Evolutionary conservation across 1,140 invertebrate species (phyloP), one percentile per base, ranked within the genome.

Genomic region (Apocrypta bakeri): DNA sequence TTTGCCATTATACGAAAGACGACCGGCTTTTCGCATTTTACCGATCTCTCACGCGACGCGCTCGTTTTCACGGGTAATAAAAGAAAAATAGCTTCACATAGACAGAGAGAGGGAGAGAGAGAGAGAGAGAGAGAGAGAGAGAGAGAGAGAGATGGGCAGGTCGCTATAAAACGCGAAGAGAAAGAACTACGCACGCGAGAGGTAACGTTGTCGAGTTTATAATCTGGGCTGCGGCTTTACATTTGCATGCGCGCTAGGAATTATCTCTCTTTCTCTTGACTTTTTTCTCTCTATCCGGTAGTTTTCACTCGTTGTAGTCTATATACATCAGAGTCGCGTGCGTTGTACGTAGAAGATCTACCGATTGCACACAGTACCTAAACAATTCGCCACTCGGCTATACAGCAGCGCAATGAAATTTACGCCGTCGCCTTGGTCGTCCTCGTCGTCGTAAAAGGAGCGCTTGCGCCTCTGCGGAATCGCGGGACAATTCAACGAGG

Each of bases 371-470:
- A 56, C 7, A 56, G 48, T 21, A 21, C 17, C 48, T 56, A 56
- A 56, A 56, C 48, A 56, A 56, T 74, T 74, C 42, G 25, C 72
- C 27, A 31, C 48, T 56, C 48, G 48, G 21, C 14, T n/a, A 17
- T n/a, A 56, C 48, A 4, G 48, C 48, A 56, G 48, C 48, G 56
- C 63, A 68, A 42, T 68, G 75, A 66, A 78, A 78, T 76, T 78
- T 33, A 68, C 31, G 24, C 64, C 1, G 64, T 14, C 64, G 24
- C 14, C 64, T 27, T n/a, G n/a, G n/a, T n/a, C n/a, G n/a, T n/a
- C n/a, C n/a, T n/a, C n/a, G n/a, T 29, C 63, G 61, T 77, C 56
- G 63, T 66, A 78, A 66, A 42, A 68, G 37, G 12, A 33, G 56
- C 56, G 8, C 29, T 61, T n/a, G 2, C 63, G 24, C 27, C 56